These are phyloP conservation scores for Anastrepha obliqua DNA, from an alignment of 1,140 invertebrate genomes.

Conservation along the genomic window DNA sequence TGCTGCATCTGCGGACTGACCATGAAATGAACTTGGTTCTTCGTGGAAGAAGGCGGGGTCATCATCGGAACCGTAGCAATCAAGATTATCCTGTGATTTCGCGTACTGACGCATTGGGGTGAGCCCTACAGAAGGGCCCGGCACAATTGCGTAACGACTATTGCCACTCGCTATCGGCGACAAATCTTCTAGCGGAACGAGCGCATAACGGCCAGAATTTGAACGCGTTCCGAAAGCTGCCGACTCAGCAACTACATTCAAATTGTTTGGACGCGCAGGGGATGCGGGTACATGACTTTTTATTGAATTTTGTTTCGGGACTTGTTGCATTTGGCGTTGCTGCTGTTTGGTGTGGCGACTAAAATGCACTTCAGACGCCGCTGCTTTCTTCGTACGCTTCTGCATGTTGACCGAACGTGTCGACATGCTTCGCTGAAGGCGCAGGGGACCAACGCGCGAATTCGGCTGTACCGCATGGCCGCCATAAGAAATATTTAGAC, in stretches of 20 bases:
- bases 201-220: conserved; percentile 73
- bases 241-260: conserved; percentile 38
- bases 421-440: conserved; percentile 71
- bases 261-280: conserved; percentile 60
- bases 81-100: conserved; percentile 69
- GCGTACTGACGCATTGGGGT: conserved; percentile 62
- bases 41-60: conserved; percentile 70
- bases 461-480: conserved; percentile 67
- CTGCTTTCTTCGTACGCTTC: conserved; percentile 3
- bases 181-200: conserved; percentile 75
- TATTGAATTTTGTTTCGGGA: conserved; percentile 25
- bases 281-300: conserved; percentile 60
- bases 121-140: conserved; percentile 56
- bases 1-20: conserved; percentile 62
- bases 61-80: conserved; percentile 67
- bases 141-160: conserved; percentile 62
- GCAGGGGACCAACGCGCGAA: conserved; percentile 71
- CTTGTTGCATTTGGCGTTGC: neutral
- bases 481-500: conserved; percentile 73
- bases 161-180: conserved; percentile 10
- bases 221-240: conserved; percentile 52
- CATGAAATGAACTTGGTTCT: conserved; percentile 64
- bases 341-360: neutral
- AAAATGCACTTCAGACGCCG: neutral
- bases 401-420: conserved; percentile 64